Evolutionary conservation across 2,888 invertebrate genomes (phyloP), one percentile per base, ranked within the genome.

Genomic region (Agrotis segetum): DNA sequence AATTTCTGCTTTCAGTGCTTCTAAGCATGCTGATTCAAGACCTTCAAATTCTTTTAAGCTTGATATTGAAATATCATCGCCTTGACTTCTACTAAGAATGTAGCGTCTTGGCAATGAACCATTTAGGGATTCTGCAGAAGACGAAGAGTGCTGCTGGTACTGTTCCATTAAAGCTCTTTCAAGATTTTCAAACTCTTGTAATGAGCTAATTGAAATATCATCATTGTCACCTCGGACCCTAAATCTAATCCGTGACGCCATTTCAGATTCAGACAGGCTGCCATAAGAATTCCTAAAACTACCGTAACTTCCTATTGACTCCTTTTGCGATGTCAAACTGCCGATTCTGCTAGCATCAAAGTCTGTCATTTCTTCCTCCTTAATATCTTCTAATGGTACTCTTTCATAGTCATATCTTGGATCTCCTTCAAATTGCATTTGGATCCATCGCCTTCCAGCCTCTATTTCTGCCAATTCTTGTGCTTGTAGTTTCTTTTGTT

Each of bases 1-100:
- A 59, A 98, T 96, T 95, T 99, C 99, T 65, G 98, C 98, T 85
- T 97, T 97, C 79, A 98, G 97, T 0, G 98, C 98, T 91, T 98
- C 98, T 59, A 98, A 97, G 87, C 99, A 98, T 29, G 99, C 99
- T 76, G 97, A 97, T 94, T 99, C 99, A 2, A 99, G 92, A 0
- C 98, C 98, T 96, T 99, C 99, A 91, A 99, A 99, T 91, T 99
- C 99, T 91, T 98, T 98, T 29, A 99, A 94, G 55, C 99, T 99
- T 11, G 98, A 98, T 44, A 98, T 94, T 3, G 99, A 99, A 58
- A 98, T 96, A 89, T 99, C 99, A 91, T 99, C 99, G 1, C 98
- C 98, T 91, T 98, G 98, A 88, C 97, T 98, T 87, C 97, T 97
- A 82, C 97, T 97, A 13, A 97, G 93, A 71, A 97, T 92, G 83